A percentile compares a stretch with the other conserved stretches of the same genome.
These are phyloP conservation scores for Heliothis subflexa DNA, from an alignment of 1,140 invertebrate species.

Conservation along the genomic window DNA sequence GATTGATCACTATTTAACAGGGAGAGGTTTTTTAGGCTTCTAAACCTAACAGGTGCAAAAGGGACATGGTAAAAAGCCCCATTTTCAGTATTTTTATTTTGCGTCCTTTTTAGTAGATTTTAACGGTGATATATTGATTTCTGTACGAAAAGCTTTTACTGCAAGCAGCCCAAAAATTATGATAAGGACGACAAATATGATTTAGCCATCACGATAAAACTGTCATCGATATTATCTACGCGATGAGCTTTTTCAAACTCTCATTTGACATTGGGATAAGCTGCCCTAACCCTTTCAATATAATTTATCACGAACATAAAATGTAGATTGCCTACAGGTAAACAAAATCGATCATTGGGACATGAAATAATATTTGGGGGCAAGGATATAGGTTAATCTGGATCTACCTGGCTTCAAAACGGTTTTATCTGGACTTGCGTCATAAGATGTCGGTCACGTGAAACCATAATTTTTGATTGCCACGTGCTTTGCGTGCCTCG, in stretches of 20 bases:
- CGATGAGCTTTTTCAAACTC: not conserved
- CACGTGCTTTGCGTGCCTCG: not conserved
- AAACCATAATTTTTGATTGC: not conserved
- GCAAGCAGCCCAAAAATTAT: too few relatives aligned
- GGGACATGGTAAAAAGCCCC: too few relatives aligned
- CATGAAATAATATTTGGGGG: slow-evolving; percentile 1
- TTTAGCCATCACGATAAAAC: not conserved
- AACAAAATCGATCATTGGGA: slow-evolving; percentile 31
- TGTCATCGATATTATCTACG: not conserved
- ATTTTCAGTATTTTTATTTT: too few relatives aligned
- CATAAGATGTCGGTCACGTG: not conserved
- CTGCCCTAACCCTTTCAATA: slow-evolving; percentile 10
- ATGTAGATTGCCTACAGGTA: not conserved
- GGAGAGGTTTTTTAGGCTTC: too few relatives aligned
- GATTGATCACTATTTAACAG: not conserved
- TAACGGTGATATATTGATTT: too few relatives aligned
- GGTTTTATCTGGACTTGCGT: not conserved
- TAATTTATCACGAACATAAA: slow-evolving; percentile 3
- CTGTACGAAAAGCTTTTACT: too few relatives aligned
- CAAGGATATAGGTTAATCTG: slow-evolving; percentile 7
- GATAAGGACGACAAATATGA: too few relatives aligned
- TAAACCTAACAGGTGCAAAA: too few relatives aligned
- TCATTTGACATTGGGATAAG: slow-evolving; percentile 18
- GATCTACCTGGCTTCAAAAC: slow-evolving; percentile 2
- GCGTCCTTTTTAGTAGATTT: too few relatives aligned